phyloP scores from a whole-genome alignment of 2,113 vertebrate genomes.

The Thunnus maccoyii region DNA sequence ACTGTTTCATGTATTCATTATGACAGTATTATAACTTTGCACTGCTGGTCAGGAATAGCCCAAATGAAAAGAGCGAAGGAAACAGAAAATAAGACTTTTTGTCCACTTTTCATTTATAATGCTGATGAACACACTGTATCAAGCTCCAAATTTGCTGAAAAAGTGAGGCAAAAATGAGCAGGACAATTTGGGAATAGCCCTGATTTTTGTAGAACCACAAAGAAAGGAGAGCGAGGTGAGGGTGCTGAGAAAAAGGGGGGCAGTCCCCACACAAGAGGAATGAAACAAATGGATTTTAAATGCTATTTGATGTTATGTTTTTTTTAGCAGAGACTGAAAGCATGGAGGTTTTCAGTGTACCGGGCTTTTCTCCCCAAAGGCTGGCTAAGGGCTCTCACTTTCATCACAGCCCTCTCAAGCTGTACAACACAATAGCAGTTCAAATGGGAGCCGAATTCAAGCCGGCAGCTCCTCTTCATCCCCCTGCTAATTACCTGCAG shows the following conservation, averaged over 20 bases:
- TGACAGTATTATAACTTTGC: not conserved
- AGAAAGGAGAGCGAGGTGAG: conserved; percentile 48
- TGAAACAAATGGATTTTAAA: conserved; percentile 80
- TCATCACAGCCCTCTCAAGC: conserved; percentile 71
- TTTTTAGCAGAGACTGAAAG: conserved; percentile 47
- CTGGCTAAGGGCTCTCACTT: conserved; percentile 70
- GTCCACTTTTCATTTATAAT: conserved; percentile 57
- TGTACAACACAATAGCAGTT: conserved; percentile 69
- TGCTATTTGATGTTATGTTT: conserved; percentile 70
- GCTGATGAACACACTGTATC: conserved; percentile 45
- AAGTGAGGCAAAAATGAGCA: not conserved
- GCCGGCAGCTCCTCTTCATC: conserved; percentile 71
- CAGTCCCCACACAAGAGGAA: conserved; percentile 59
- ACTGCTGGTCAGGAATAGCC: not conserved
- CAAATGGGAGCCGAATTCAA: conserved; percentile 74
- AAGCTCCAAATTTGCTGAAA: conserved; percentile 41
- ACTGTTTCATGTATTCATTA: not conserved
- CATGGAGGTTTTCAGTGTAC: conserved; percentile 41
- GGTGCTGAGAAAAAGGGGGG: conserved; percentile 16
- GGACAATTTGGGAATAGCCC: conserved; percentile 68
- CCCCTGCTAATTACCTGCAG: conserved; percentile 81
- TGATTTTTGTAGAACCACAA: conserved; percentile 61
- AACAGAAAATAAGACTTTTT: conserved; percentile 3
- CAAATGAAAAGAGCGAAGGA: conserved; percentile 5
- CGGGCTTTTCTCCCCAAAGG: conserved; percentile 58